A percentile compares a stretch with the other conserved stretches of the same genome.
phyloP scores from a whole-genome alignment of 2,113 vertebrate genomes.

The Scomber japonicus region DNA sequence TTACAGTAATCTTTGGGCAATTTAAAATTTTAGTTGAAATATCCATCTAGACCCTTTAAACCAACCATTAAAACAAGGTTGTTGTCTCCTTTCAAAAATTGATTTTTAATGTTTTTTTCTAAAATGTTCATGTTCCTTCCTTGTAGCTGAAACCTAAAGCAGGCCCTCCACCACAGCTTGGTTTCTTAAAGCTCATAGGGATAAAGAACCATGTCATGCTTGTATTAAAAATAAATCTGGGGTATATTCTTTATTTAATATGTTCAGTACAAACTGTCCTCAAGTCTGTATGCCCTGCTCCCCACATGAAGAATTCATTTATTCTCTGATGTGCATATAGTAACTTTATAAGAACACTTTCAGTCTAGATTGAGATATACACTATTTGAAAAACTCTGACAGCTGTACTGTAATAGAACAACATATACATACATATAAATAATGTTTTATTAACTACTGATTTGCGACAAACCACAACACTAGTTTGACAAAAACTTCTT shows the following conservation, averaged over 20 bases:
- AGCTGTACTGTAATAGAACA: too few relatives aligned
- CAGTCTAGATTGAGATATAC: too few relatives aligned
- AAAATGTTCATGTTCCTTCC: background rate
- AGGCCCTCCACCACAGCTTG: background rate
- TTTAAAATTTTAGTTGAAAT: background rate
- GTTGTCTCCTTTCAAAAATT: too few relatives aligned
- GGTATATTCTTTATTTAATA: conserved; percentile 38
- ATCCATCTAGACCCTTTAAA: background rate
- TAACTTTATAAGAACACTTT: background rate
- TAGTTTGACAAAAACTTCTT: too few relatives aligned
- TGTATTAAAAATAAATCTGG: conserved; percentile 49
- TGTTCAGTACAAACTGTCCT: conserved; percentile 37
- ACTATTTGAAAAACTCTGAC: too few relatives aligned
- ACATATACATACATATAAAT: too few relatives aligned
- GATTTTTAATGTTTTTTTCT: too few relatives aligned
- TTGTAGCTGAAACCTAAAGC: background rate
- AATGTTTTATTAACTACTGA: too few relatives aligned
- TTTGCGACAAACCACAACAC: too few relatives aligned
- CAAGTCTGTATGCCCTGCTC: background rate
- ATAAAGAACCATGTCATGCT: conserved; percentile 4
- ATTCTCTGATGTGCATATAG: background rate
- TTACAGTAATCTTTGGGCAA: background rate
- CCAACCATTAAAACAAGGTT: too few relatives aligned
- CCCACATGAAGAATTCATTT: conserved; percentile 2
- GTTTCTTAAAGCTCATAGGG: background rate